Percentiles rank a stretch among this genome's conserved stretches.
Evolutionary conservation across 2,888 invertebrate species (phyloP).

Genomic region (Tricholauxania praeusta): DNA sequence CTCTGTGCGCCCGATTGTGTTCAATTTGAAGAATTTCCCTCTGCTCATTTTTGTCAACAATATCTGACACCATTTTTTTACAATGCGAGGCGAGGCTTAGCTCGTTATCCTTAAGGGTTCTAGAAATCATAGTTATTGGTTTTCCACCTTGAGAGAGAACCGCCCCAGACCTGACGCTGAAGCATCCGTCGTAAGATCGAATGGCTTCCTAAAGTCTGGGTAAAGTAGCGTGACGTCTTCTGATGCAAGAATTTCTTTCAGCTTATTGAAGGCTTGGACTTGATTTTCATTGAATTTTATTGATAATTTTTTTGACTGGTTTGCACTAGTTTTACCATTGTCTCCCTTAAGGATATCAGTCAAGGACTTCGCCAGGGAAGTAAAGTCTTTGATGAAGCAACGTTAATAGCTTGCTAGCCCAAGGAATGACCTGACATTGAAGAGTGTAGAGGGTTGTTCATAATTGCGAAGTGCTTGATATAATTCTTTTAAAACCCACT

Average conservation of each 20-base stretch:
- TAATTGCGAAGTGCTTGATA: neutral
- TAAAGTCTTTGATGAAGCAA: constrained; percentile 45
- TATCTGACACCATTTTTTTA: too few species aligned
- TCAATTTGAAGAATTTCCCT: too few species aligned
- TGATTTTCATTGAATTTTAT: constrained; percentile 29
- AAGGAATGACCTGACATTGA: constrained; percentile 34
- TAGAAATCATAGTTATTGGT: constrained; percentile 55
- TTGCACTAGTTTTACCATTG: constrained; percentile 23
- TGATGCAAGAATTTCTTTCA: constrained; percentile 35
- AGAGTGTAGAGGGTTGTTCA: constrained; percentile 15
- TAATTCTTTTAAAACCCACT: constrained; percentile 21
- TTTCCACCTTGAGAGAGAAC: constrained; percentile 55
- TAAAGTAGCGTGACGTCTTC: constrained; percentile 37
- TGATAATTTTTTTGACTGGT: constrained; percentile 15
- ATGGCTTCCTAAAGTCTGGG: constrained; percentile 38
- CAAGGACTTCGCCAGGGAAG: constrained; percentile 32
- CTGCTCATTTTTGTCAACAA: too few species aligned
- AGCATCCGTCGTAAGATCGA: constrained; percentile 54
- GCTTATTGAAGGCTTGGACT: constrained; percentile 36
- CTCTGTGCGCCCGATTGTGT: too few species aligned
- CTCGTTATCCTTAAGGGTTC: constrained; percentile 50
- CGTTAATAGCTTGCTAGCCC: constrained; percentile 33
- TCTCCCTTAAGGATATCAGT: constrained; percentile 33
- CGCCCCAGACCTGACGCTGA: constrained; percentile 51
- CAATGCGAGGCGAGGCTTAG: constrained; percentile 8